phyloP scores from a whole-genome alignment of 2,888 invertebrate species.

The Slavum lentiscoides region DNA sequence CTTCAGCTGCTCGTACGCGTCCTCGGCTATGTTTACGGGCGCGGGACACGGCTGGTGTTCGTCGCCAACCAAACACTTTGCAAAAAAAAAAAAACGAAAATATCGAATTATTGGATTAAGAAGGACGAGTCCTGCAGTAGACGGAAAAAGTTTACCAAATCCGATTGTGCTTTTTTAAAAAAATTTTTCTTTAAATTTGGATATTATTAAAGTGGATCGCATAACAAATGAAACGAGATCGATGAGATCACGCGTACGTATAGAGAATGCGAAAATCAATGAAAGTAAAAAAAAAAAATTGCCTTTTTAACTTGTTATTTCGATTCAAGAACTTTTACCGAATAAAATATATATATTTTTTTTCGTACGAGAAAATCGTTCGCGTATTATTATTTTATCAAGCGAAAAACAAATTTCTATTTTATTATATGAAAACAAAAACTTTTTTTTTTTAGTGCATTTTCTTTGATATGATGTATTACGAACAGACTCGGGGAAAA shows the following conservation, averaged over 20 bases:
- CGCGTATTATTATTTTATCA: background rate
- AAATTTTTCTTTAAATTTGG: too few relatives aligned
- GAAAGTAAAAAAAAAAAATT: background rate
- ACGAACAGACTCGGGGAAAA: background rate
- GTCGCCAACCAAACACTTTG: slow-evolving; percentile 58
- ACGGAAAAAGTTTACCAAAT: too few relatives aligned
- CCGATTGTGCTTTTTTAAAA: too few relatives aligned
- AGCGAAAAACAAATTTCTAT: background rate
- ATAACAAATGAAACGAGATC: too few relatives aligned
- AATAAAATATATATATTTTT: background rate
- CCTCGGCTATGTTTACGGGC: slow-evolving; percentile 55
- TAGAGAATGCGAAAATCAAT: background rate
- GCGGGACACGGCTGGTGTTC: slow-evolving; percentile 57
- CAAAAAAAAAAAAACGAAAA: background rate
- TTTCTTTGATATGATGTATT: background rate
- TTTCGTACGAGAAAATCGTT: background rate
- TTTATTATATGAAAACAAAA: background rate
- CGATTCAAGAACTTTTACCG: background rate
- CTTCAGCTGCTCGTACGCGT: slow-evolving; percentile 56
- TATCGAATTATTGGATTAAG: background rate
- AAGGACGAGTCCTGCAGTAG: too few relatives aligned
- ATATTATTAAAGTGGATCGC: too few relatives aligned
- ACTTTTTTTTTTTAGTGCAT: background rate
- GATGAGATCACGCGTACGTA: too few relatives aligned
- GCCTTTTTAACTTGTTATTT: background rate